Evolutionary conservation across 2,113 vertebrate species (phyloP).

Genomic region (Amblyornis subalaris): DNA sequence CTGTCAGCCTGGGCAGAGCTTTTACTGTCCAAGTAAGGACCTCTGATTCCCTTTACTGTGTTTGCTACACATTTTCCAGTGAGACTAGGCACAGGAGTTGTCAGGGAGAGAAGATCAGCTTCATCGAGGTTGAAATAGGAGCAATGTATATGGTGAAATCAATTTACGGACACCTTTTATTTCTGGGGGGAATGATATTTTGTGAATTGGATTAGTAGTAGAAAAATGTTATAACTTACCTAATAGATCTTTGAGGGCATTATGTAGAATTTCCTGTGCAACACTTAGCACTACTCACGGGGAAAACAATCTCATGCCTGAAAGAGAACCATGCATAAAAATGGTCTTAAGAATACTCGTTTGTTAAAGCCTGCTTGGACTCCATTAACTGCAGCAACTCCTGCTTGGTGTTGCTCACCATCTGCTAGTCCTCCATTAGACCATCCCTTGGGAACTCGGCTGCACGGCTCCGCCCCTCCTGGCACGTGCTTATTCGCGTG

Average conservation of each 20-base stretch:
- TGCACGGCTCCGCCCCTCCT: accelerated
- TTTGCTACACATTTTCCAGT: neutral
- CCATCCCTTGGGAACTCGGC: neutral
- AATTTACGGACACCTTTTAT: neutral
- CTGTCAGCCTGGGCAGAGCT: neutral
- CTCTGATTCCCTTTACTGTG: neutral
- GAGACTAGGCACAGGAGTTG: no score
- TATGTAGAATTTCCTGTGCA: neutral
- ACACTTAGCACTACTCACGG: neutral
- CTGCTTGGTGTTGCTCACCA: neutral
- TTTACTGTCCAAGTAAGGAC: neutral
- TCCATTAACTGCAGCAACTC: neutral
- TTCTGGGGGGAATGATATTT: neutral
- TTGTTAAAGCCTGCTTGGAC: neutral
- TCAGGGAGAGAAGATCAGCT: neutral
- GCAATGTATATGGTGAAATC: neutral
- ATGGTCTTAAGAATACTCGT: neutral
- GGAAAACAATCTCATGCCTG: neutral
- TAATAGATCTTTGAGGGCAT: neutral
- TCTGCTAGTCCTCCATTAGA: slow-evolving; percentile 3
- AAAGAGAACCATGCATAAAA: neutral
- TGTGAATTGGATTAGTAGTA: neutral
- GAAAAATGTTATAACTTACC: neutral
- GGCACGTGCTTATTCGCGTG: neutral
- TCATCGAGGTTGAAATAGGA: neutral